Percentiles rank a stretch among this genome's conserved stretches.
phyloP scores from a whole-genome alignment of 2,113 vertebrate species.

The Pterophyllum scalare region DNA sequence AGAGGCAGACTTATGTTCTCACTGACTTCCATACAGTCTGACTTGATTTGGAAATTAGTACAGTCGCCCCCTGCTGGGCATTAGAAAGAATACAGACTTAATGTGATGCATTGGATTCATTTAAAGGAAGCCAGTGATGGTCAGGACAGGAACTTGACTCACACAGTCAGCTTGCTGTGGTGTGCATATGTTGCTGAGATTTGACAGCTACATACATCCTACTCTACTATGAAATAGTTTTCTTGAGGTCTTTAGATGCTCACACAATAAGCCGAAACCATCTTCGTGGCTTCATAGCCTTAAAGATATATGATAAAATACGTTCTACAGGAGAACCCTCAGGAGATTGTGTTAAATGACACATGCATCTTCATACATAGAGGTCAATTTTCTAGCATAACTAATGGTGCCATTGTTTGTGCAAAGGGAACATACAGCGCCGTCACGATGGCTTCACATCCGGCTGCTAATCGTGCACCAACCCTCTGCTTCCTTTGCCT shows the following conservation, averaged over 20 bases:
- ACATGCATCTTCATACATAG: neutral
- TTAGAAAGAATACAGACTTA: neutral
- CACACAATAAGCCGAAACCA: neutral
- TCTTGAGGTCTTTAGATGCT: neutral
- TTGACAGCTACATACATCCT: neutral
- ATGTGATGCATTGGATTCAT: neutral
- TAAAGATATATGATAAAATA: neutral
- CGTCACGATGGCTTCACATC: constrained; percentile 21
- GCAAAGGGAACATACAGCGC: neutral
- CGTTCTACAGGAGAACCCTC: neutral
- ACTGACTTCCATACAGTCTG: neutral
- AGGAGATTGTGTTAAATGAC: neutral
- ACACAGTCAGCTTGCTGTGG: neutral
- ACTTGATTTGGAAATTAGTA: neutral
- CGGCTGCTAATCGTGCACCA: neutral
- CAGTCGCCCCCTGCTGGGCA: neutral
- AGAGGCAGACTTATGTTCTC: neutral
- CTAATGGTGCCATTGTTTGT: constrained; percentile 27
- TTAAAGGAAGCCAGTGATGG: neutral
- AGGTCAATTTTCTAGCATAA: constrained; percentile 1
- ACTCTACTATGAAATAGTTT: too few relatives aligned
- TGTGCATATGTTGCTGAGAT: neutral
- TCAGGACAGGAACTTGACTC: neutral
- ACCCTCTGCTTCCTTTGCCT: neutral
- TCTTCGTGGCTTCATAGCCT: neutral